These are phyloP conservation scores for Betta splendens DNA, from an alignment of 2,797 vertebrate species.

Conservation along the genomic window DNA sequence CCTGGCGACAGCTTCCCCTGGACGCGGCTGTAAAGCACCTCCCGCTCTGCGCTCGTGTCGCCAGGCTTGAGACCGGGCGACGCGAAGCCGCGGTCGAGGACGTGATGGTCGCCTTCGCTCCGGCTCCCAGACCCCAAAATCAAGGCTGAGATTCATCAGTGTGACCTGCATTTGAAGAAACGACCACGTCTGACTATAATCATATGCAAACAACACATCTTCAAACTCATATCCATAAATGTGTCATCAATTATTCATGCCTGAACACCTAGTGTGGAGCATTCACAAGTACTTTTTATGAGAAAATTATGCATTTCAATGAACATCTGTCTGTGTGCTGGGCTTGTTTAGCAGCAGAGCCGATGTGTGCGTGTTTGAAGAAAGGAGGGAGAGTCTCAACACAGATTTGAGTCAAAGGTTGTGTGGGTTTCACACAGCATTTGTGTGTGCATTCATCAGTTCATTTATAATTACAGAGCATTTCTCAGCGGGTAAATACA, in stretches of 20 bases:
- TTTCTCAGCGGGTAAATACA: slow-evolving; percentile 31
- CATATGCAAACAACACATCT: slow-evolving; percentile 39
- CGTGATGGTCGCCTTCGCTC: too few species aligned
- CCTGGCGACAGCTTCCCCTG: too few species aligned
- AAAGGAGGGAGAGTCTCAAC: slow-evolving; percentile 21
- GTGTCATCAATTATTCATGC: slow-evolving; percentile 60
- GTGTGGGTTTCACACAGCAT: slow-evolving; percentile 21
- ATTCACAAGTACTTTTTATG: slow-evolving; percentile 33
- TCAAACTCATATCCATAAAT: slow-evolving; percentile 37
- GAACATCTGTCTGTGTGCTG: slow-evolving; percentile 37
- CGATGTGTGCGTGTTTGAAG: neutral
- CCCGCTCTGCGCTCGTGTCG: too few species aligned
- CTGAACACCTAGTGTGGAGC: slow-evolving; percentile 30
- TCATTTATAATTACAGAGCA: slow-evolving; percentile 41
- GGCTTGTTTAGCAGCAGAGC: neutral
- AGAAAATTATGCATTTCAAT: slow-evolving; percentile 41
- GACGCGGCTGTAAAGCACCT: too few species aligned
- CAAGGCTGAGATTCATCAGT: slow-evolving; percentile 6
- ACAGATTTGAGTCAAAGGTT: slow-evolving; percentile 36
- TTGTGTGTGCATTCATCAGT: slow-evolving; percentile 45
- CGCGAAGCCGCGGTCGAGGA: too few species aligned
- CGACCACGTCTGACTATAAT: neutral
- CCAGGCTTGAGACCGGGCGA: too few species aligned
- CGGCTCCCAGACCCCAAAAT: slow-evolving; percentile 11
- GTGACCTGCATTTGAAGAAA: slow-evolving; percentile 1